These are phyloP conservation scores for Laticauda colubrina DNA, from an alignment of 2,113 vertebrate genomes.

Conservation along the genomic window DNA sequence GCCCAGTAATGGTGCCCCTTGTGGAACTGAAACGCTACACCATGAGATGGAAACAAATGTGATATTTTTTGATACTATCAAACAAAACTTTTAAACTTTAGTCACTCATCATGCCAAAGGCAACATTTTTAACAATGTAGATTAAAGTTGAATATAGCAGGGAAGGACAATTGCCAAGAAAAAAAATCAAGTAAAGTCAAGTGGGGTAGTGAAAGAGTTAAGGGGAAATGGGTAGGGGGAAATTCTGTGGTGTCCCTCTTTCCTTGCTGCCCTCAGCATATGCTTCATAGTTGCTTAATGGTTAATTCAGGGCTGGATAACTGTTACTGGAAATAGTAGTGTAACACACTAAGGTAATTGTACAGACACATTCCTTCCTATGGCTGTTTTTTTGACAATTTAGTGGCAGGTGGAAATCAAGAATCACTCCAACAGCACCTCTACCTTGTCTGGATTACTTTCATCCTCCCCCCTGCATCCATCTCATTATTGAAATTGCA, in stretches of 20 bases:
- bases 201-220: not conserved
- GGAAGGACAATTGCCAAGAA: not conserved
- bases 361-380: not conserved
- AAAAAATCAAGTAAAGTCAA: not conserved
- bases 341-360: not conserved
- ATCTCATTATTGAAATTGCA: not conserved
- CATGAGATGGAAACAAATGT: not conserved
- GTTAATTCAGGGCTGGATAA: not conserved
- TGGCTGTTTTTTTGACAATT: not conserved
- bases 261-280: not conserved
- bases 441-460: not conserved
- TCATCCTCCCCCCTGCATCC: not conserved
- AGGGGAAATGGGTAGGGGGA: not conserved
- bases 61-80: not conserved
- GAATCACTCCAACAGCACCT: not conserved
- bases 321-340: not conserved
- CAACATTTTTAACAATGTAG: not conserved
- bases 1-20: not conserved
- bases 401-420: not conserved
- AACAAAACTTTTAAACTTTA: not conserved
- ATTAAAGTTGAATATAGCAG: not conserved
- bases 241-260: not conserved
- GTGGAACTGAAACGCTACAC: not conserved
- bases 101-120: not conserved
- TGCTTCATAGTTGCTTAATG: not conserved